Base-by-base conservation (phyloP, 2,888 invertebrate genomes). In the Thalpophila matura region DNA sequence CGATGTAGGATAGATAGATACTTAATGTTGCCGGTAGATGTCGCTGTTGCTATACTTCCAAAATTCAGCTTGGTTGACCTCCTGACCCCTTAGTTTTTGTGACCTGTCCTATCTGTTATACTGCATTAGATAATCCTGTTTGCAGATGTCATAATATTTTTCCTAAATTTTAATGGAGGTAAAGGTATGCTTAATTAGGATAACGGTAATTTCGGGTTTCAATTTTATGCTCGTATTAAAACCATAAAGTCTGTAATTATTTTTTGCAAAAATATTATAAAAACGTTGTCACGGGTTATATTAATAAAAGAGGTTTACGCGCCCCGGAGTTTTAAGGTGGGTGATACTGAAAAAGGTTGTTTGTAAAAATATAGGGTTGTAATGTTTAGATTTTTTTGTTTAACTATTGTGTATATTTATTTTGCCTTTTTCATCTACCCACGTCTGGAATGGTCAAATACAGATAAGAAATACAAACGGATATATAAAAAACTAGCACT, bases 131-230 rank as follows among this genome's bases (percentile, higher is more conserved):
- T 59, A 58, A 74, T 55, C 33, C 27, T 55, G 49, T 57, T 64
- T 65, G 38, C 31, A 57, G 20, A 38, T 51, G 62, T 62, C 58
- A 77, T 54, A 53, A 47, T 54, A 50, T 54, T 57, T 57, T n/a
- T n/a, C 16, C 24, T 43, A 18, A 66, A 58, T 9, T 73, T 66
- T 61, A 66, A 74, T 62, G 49, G 51, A 66, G 57, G 77, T 72
- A 65, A 55, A 66, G 57, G 77, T 72, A 65, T 55, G 77, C 66
- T 65, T 77, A 76, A 72, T 74, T 77, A 77, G 54, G 50, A 61
- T 77, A 77, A 77, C 37, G 66, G 67, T 56, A 59, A 76, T 72
- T 71, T 53, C 35, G 45, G 55, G 47, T 56, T 77, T 77, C 49
- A 77, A 73, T 73, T 72, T 66, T 22, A 50, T 49, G 18, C 61